These are phyloP conservation scores for Agonum fuliginosum DNA, from an alignment of 2,888 invertebrate species.

Conservation along the genomic window DNA sequence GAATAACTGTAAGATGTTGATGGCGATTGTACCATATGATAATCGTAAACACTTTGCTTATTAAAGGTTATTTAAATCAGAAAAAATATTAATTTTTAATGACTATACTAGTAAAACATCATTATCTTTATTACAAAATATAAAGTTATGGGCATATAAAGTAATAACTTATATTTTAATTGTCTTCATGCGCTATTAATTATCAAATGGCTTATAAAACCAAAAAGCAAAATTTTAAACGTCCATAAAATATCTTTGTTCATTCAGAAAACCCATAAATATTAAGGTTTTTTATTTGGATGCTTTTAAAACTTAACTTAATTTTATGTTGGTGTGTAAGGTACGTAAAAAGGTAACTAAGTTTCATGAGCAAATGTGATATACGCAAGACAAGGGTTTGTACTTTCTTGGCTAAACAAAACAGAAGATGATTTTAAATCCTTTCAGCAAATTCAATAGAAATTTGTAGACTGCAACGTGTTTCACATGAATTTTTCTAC, in stretches of 20 bases:
- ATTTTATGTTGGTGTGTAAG: not conserved
- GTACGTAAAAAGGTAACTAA: no score
- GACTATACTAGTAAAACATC: not conserved
- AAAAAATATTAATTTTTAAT: not conserved
- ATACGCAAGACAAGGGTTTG: no score
- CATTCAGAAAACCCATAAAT: not conserved
- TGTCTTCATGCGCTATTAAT: not conserved
- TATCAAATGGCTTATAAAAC: not conserved
- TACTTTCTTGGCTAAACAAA: no score
- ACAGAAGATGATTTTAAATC: no score
- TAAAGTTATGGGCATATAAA: no score
- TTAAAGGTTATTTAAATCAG: not conserved
- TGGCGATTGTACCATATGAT: slow-evolving; percentile 12
- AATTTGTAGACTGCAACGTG: no score
- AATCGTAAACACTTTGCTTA: slow-evolving; percentile 12
- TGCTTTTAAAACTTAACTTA: not conserved
- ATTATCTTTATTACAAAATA: not conserved
- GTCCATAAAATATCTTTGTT: not conserved
- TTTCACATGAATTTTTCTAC: no score
- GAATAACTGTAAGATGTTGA: slow-evolving; percentile 20
- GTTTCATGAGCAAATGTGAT: no score
- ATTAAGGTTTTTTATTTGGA: not conserved
- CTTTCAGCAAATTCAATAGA: no score
- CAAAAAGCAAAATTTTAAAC: not conserved
- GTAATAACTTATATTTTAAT: no score